Evolutionary conservation across 2,888 invertebrate genomes (phyloP).

Genomic region (Cabera pusaria): DNA sequence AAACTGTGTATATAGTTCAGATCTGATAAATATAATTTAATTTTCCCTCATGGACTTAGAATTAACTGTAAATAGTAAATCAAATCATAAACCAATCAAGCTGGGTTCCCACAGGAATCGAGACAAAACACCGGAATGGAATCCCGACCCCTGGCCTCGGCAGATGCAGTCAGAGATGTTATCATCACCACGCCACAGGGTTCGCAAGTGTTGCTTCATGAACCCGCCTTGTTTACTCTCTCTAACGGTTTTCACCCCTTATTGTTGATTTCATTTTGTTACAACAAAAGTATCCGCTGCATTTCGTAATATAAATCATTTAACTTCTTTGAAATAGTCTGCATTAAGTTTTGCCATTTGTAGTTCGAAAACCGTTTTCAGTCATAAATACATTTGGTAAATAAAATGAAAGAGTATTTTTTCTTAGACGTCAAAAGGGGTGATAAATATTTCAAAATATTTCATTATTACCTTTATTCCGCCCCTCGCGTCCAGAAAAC

Average conservation of each 20-base stretch:
- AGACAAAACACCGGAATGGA: conserved; percentile 72
- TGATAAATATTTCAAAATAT: conserved; percentile 12
- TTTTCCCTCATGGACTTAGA: conserved; percentile 33
- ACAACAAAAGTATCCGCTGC: too few relatives aligned
- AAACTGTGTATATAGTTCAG: too few relatives aligned
- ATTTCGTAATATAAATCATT: too few relatives aligned
- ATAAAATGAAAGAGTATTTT: background rate
- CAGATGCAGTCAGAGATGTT: conserved; percentile 78
- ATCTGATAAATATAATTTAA: too few relatives aligned
- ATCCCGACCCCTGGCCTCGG: conserved; percentile 62
- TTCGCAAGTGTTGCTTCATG: conserved; percentile 66
- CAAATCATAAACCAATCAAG: conserved; percentile 73
- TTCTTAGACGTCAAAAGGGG: too few relatives aligned
- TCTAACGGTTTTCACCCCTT: conserved; percentile 71
- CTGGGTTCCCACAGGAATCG: conserved; percentile 65
- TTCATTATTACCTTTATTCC: conserved; percentile 32
- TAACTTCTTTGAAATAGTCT: too few relatives aligned
- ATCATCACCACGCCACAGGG: conserved; percentile 63
- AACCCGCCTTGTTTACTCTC: conserved; percentile 62
- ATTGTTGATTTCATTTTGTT: conserved; percentile 21
- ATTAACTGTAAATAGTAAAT: conserved; percentile 47
- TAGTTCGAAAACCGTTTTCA: too few relatives aligned
- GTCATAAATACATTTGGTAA: too few relatives aligned
- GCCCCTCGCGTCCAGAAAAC: conserved; percentile 54
- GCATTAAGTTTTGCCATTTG: too few relatives aligned